These are phyloP conservation scores for Enteromius trimaculatus DNA, from an alignment of 2,797 vertebrate species.

Conservation along the genomic window DNA sequence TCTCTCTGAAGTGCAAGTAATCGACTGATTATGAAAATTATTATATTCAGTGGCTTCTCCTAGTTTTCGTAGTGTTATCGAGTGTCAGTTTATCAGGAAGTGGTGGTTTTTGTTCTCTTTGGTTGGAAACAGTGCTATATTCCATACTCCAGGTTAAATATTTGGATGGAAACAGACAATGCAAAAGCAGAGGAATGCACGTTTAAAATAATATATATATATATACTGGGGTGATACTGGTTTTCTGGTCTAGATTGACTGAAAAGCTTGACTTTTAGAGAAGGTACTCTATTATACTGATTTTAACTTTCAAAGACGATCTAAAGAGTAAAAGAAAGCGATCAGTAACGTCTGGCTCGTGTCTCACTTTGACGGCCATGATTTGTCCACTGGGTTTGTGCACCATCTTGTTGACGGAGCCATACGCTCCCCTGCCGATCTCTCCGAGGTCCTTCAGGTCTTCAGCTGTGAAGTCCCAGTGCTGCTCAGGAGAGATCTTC, in stretches of 20 bases:
- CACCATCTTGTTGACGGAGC: conserved; percentile 99
- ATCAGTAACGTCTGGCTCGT: not conserved
- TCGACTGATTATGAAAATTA: too few species aligned
- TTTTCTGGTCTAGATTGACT: not conserved
- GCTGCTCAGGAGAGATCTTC: conserved; percentile 97
- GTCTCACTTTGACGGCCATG: conserved; percentile 96
- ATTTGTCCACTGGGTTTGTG: conserved; percentile 98
- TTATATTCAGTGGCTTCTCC: too few species aligned
- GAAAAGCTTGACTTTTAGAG: not conserved
- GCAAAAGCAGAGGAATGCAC: not conserved
- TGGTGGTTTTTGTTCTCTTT: too few species aligned
- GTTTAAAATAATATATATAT: not conserved
- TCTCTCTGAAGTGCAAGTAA: too few species aligned
- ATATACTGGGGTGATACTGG: not conserved
- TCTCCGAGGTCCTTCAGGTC: conserved; percentile 98
- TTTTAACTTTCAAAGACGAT: not conserved
- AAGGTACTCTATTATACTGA: too few species aligned
- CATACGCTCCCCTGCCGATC: conserved; percentile 96
- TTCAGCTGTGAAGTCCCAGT: conserved; percentile 98
- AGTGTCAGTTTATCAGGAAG: too few species aligned
- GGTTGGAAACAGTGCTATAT: too few species aligned
- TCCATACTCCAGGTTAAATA: too few species aligned
- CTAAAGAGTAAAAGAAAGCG: not conserved
- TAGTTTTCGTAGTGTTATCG: too few species aligned
- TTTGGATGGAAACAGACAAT: too few species aligned